These are phyloP conservation scores for Eutrigla gurnardus DNA, from an alignment of 2,797 vertebrate species.

Conservation along the genomic window DNA sequence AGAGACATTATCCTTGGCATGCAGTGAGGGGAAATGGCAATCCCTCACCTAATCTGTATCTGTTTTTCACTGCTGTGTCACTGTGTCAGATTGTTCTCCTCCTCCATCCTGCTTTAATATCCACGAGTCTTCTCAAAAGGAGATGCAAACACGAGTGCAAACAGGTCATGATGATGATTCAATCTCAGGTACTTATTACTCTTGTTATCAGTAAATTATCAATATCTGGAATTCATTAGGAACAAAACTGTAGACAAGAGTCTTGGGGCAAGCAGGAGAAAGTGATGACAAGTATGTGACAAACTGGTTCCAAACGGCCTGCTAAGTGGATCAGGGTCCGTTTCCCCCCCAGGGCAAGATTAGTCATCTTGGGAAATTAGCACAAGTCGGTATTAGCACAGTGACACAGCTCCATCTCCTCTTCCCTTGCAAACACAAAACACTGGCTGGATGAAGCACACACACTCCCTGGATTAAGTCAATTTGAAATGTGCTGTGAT, in stretches of 20 bases:
- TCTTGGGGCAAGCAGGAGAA: slow-evolving; percentile 20
- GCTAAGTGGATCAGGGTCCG: slow-evolving; percentile 67
- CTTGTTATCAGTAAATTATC: not conserved
- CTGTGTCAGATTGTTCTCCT: slow-evolving; percentile 15
- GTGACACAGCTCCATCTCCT: slow-evolving; percentile 61
- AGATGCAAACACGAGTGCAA: not conserved
- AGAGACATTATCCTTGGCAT: slow-evolving; percentile 11
- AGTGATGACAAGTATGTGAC: slow-evolving; percentile 40
- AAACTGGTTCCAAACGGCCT: slow-evolving; percentile 33
- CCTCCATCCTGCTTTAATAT: slow-evolving; percentile 1
- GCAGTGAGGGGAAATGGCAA: slow-evolving; percentile 10
- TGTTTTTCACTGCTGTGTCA: slow-evolving; percentile 34
- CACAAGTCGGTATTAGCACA: slow-evolving; percentile 76
- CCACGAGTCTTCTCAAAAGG: not conserved
- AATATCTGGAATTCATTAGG: not conserved
- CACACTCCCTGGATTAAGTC: slow-evolving; percentile 15
- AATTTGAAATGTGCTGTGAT: slow-evolving; percentile 1
- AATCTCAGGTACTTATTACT: not conserved
- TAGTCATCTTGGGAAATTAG: slow-evolving; percentile 64
- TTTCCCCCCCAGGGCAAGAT: slow-evolving; percentile 58
- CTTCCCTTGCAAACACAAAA: slow-evolving; percentile 30
- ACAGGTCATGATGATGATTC: not conserved
- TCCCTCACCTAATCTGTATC: slow-evolving; percentile 24
- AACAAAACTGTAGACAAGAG: not conserved
- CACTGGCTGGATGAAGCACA: slow-evolving; percentile 5